A percentile compares a stretch with the other conserved stretches of the same genome.
These are phyloP conservation scores for Butastur rufipennis DNA, from an alignment of 2,113 vertebrate species.

Conservation along the genomic window DNA sequence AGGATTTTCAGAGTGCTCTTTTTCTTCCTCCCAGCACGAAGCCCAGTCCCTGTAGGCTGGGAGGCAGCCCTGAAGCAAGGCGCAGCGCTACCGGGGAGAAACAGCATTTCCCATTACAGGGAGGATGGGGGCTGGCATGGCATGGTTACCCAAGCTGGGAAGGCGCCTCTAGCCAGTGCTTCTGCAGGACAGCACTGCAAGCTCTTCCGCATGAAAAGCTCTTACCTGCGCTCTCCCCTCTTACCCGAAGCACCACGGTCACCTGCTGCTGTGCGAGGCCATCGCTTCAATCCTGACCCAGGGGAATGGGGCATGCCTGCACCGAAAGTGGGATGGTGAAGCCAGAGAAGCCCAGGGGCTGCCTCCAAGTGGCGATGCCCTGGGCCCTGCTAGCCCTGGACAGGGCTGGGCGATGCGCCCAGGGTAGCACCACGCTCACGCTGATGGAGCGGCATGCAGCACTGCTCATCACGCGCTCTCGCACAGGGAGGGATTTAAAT, in stretches of 20 bases:
- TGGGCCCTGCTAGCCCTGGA: not conserved
- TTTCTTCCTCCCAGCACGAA: not conserved
- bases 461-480: not conserved
- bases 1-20: not conserved
- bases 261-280: too few relatives aligned
- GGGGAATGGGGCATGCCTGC: not conserved
- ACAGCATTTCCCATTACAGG: not conserved
- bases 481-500: not conserved
- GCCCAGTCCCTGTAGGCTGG: not conserved
- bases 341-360: not conserved
- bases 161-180: not conserved
- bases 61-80: not conserved
- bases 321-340: not conserved
- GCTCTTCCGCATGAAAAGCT: not conserved
- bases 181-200: not conserved
- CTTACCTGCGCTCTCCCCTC: not conserved
- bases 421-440: not conserved
- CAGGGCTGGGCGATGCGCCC: not conserved
- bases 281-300: not conserved
- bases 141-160: fast-evolving
- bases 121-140: not conserved
- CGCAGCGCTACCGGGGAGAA: not conserved
- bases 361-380: not conserved
- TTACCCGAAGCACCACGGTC: fast-evolving
- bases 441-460: not conserved